A percentile compares a stretch with the other conserved stretches of the same genome.
phyloP scores from a whole-genome alignment of 2,888 invertebrate genomes.

The Hedychridium roseum region DNA sequence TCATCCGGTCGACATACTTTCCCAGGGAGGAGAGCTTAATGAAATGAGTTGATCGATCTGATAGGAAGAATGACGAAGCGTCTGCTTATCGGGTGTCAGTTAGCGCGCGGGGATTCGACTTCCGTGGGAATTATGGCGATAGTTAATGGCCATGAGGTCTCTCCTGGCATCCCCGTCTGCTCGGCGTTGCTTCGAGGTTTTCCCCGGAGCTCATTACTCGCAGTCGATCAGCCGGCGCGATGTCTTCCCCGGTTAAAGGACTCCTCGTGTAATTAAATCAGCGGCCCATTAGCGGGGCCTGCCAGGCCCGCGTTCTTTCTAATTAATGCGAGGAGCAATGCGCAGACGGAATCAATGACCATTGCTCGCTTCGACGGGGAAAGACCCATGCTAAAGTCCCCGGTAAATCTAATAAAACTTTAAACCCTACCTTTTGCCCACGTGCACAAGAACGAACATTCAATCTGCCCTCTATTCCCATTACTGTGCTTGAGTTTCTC shows the following conservation, averaged over 20 bases:
- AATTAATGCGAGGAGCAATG: constrained; percentile 53
- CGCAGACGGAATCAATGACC: constrained; percentile 20
- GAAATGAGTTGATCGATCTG: too few relatives aligned
- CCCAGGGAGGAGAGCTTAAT: too few relatives aligned
- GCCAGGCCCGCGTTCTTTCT: constrained; percentile 47
- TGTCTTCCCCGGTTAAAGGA: constrained; percentile 34
- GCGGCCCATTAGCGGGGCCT: constrained; percentile 49
- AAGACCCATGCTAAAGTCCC: too few relatives aligned
- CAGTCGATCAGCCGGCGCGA: background rate
- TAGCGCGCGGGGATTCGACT: background rate
- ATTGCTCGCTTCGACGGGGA: too few relatives aligned
- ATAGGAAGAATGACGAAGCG: too few relatives aligned
- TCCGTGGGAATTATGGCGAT: constrained; percentile 3
- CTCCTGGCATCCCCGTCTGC: background rate
- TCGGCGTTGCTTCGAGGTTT: background rate
- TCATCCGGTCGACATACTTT: too few relatives aligned
- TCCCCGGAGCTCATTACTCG: constrained; percentile 18
- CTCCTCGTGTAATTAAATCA: constrained; percentile 54
- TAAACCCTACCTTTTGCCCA: too few relatives aligned
- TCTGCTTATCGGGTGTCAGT: constrained; percentile 9
- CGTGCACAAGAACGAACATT: too few relatives aligned
- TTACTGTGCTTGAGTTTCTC: too few relatives aligned
- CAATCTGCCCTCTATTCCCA: too few relatives aligned
- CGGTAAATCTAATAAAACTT: too few relatives aligned
- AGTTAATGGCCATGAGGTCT: constrained; percentile 10